A percentile compares a stretch with the other conserved stretches of the same genome.
phyloP scores from a whole-genome alignment of 1,140 invertebrate species.

The Microplitis demolitor region DNA sequence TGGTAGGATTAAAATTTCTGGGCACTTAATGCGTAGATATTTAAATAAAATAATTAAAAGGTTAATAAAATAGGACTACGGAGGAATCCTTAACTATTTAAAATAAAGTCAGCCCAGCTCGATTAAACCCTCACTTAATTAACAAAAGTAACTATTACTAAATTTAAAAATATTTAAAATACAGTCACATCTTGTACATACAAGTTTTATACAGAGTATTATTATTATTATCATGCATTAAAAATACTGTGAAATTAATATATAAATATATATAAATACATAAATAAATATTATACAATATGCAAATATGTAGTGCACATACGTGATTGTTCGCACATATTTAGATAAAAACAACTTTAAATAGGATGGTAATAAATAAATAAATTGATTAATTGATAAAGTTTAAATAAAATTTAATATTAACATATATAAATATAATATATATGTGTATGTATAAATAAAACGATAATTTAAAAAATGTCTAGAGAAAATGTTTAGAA shows the following conservation, averaged over 20 bases:
- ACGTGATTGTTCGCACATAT: conserved; percentile 50
- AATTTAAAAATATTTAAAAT: conserved; percentile 15
- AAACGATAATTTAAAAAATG: conserved; percentile 10
- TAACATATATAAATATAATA: conserved; percentile 3
- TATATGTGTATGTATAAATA: conserved; percentile 5
- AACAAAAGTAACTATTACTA: conserved; percentile 13
- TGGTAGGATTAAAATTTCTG: conserved; percentile 48
- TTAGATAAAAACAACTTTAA: conserved; percentile 46
- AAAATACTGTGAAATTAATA: conserved; percentile 37
- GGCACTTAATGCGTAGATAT: conserved; percentile 6
- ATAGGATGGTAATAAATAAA: conserved; percentile 41
- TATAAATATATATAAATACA: conserved; percentile 1
- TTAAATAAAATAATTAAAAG: conserved; percentile 9
- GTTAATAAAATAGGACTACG: conserved; percentile 5
- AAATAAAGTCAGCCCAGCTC: conserved; percentile 34
- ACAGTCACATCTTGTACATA: conserved; percentile 56
- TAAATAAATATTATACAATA: conserved; percentile 12
- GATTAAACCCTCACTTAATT: conserved; percentile 35
- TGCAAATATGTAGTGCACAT: conserved; percentile 50
- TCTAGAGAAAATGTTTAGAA: conserved; percentile 11
- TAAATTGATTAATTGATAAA: conserved; percentile 18
- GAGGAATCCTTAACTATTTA: neutral
- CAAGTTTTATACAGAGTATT: conserved; percentile 62
- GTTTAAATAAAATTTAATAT: neutral
- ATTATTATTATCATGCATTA: conserved; percentile 58